Evolutionary conservation across 1,140 invertebrate genomes (phyloP).

Genomic region (Euwallacea fornicatus): DNA sequence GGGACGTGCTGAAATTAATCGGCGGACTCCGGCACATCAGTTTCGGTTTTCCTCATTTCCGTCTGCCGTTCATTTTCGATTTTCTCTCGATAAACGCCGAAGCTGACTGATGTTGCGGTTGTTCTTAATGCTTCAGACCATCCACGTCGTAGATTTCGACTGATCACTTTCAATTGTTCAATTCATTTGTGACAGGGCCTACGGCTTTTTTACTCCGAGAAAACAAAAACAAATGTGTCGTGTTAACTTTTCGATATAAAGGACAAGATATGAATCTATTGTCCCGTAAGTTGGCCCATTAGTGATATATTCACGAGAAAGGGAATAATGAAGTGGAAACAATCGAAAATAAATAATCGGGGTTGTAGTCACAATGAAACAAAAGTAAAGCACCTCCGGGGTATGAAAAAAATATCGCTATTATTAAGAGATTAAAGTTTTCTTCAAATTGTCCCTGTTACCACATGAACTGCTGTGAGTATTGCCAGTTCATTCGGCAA

Average conservation of each 20-base stretch:
- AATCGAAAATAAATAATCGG: background rate
- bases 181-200: constrained; percentile 7
- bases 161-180: constrained; percentile 5
- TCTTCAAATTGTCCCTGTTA: no score
- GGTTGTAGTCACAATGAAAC: no score
- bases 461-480: no score
- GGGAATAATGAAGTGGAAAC: background rate
- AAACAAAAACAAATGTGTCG: no score
- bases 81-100: constrained; percentile 21
- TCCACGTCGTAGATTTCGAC: constrained; percentile 7
- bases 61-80: constrained; percentile 23
- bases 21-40: constrained; percentile 17
- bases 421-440: no score
- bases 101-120: constrained; percentile 20
- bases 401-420: no score
- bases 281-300: no score
- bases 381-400: no score
- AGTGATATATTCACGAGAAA: background rate
- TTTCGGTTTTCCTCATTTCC: constrained; percentile 29
- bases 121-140: constrained; percentile 12
- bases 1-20: constrained; percentile 24
- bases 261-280: no score
- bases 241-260: no score
- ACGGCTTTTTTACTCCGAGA: background rate
- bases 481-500: no score